Base-by-base conservation (phyloP, 2,888 invertebrate species). In the Rhagonycha lutea region DNA sequence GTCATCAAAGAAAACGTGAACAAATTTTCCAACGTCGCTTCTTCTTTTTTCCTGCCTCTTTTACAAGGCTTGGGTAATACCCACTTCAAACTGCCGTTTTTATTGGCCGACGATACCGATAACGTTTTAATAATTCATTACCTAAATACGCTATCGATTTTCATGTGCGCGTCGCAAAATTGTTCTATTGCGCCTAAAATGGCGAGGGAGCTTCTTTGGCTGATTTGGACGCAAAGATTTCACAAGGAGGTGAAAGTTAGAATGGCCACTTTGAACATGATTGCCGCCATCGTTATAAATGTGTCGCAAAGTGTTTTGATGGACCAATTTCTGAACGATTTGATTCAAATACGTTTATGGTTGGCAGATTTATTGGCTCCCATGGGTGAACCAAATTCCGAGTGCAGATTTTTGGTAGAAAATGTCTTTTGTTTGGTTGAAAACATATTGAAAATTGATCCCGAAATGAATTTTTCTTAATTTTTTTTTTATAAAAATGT, bases 11-110 rank as follows among this genome's bases (percentile, higher is more conserved):
- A 86, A 80, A 90, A 87, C 32, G 85, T 87, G 0, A 97, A 96
- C 87, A 89, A 89, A 69, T 97, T 97, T 86, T 90, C 93, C 0
- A 87, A 91, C 0, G 92, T 94, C 0, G 94, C 94, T 0, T 94
- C 95, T 1, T 90, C 90, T 67, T 98, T 97, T 85, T 96, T 97
- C 88, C 97, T 95, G 84, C 95, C 96, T 0, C 86, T 96, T 1
- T 85, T 96, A 0, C 90, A 92, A 23, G 94, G 94, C 0, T 92
- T 92, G 79, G 92, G 92, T 0, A 89, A 89, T 60, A 90, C 90
- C 62, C 91, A 92, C 83, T 88, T 90, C 84, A 47, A 47, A 47
- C 79, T 89, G 1, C 87, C 90, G 1, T 89, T 89, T 78, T 89
- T 89, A 14, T 84, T 91, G 9, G 89, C 89, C 69, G 90, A 91